Base-by-base conservation (phyloP, 1,140 invertebrate genomes). In the Argopecten irradians region DNA sequence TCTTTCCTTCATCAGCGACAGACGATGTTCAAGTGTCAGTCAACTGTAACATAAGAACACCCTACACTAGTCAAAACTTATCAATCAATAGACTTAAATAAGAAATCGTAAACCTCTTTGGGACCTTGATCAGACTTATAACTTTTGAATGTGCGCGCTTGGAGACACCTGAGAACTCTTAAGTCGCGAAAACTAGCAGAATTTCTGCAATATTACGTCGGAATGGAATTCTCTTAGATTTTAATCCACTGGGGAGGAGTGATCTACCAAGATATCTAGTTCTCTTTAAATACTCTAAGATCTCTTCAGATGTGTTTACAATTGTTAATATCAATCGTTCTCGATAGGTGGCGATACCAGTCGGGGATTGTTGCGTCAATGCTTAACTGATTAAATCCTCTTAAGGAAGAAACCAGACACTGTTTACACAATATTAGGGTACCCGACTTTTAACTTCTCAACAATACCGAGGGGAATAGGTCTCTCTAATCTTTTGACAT, bases 351-450 rank as follows among this genome's bases (percentile, higher is more conserved):
- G 55, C 55, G n/a, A 71, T 71, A 71, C n/a, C 55, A 28, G 55
- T 28, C 55, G 1, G n/a, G 55, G 28, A 71, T 28, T 71, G 55
- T 71, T 71, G n/a, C 55, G 55, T 71, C 55, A 71, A 71, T 28
- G 28, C 55, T 71, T 11, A 71, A 71, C 55, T 71, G 55, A 71
- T 71, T 71, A 71, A 71, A 71, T 1, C 55, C 55, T 71, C 55
- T 71, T 71, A 71, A 0, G 28, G n/a, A 7, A 71, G 55, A 71
- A 71, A 71, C 55, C 55, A 71, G 55, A 71, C 55, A 71, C 55
- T 71, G 55, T 71, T 71, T 71, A 71, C 55, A 71, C 55, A 71
- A 71, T 71, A 71, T 71, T 71, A 71, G 55, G 55, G 55, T 71
- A 71, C 55, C 55, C 55, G 55, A 71, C 55, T 71, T 71, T 71